A percentile compares a stretch with the other conserved stretches of the same genome.
Conservation (phyloP, 2,888 invertebrate species). For the Thalpophila matura region DNA sequence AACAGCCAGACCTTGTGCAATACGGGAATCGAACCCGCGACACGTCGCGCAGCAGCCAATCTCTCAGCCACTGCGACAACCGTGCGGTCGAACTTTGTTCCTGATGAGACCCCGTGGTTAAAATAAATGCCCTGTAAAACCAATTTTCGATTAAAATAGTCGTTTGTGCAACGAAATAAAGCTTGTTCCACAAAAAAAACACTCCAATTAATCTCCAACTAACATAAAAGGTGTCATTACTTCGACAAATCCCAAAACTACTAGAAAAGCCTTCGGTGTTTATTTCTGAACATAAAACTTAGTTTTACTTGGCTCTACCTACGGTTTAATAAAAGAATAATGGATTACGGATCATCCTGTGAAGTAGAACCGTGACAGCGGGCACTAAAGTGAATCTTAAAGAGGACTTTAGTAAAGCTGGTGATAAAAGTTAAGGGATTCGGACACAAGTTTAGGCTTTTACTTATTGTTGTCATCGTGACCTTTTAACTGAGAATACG, state of each 20-base stretch:
- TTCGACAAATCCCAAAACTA: background rate
- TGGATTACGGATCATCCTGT: slow-evolving; percentile 6
- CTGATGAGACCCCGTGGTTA: no score
- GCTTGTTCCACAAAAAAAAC: no score
- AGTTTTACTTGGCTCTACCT: slow-evolving; percentile 6
- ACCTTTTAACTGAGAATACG: slow-evolving; percentile 1
- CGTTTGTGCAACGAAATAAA: no score
- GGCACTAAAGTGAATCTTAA: slow-evolving; percentile 4
- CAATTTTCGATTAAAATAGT: no score
- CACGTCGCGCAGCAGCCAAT: no score
- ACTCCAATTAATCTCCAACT: no score
- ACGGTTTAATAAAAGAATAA: slow-evolving; percentile 39
- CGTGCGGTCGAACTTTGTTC: no score
- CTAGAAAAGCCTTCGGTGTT: background rate
- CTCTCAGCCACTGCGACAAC: no score
- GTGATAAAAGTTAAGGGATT: slow-evolving; percentile 21
- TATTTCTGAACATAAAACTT: slow-evolving; percentile 22
- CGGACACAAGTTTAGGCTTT: slow-evolving; percentile 12
- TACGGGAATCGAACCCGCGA: no score
- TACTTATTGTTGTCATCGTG: slow-evolving; percentile 23
- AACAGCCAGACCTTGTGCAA: no score
- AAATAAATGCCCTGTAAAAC: no score
- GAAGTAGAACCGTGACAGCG: background rate
- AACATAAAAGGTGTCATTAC: background rate
- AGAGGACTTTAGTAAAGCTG: slow-evolving; percentile 5